These are phyloP conservation scores for Drepanosiphum platanoidis DNA, from an alignment of 2,888 invertebrate species.

Conservation along the genomic window DNA sequence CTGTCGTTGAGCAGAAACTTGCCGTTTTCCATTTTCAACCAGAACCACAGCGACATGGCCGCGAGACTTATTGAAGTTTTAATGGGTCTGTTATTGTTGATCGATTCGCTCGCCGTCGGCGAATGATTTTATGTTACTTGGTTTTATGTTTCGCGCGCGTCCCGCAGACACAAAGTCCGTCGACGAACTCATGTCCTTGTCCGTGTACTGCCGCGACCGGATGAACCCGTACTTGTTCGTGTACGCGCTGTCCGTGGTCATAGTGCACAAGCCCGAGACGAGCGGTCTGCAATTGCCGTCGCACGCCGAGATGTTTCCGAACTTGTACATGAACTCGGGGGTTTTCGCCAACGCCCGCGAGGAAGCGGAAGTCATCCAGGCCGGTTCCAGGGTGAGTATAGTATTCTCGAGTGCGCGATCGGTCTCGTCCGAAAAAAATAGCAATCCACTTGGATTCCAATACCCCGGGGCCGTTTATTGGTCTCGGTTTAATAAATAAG, in stretches of 20 bases:
- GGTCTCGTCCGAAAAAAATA: too few relatives aligned
- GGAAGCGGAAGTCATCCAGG: constrained; percentile 73
- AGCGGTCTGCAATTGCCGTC: constrained; percentile 77
- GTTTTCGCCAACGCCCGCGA: constrained; percentile 77
- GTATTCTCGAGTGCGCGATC: neutral
- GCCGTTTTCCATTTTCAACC: constrained; percentile 80
- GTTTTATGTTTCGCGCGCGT: constrained; percentile 13
- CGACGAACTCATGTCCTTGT: constrained; percentile 77
- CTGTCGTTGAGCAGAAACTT: constrained; percentile 74
- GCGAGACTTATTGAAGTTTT: constrained; percentile 76
- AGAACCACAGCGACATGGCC: constrained; percentile 77
- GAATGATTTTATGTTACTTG: too few relatives aligned
- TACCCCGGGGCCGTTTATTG: too few relatives aligned
- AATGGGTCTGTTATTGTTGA: constrained; percentile 73
- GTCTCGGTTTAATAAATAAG: too few relatives aligned
- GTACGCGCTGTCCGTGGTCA: constrained; percentile 80
- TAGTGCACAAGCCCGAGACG: constrained; percentile 79
- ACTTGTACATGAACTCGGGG: constrained; percentile 82
- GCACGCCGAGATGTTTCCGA: constrained; percentile 82
- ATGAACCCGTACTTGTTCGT: constrained; percentile 84
- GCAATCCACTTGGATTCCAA: too few relatives aligned
- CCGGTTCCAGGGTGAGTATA: constrained; percentile 72
- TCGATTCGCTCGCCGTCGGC: too few relatives aligned
- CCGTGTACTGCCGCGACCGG: constrained; percentile 77
- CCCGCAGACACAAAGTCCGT: constrained; percentile 74